A percentile compares a stretch with the other conserved stretches of the same genome.
Conservation (phyloP, 2,797 vertebrate species). For the Thamnophis elegans region DNA sequence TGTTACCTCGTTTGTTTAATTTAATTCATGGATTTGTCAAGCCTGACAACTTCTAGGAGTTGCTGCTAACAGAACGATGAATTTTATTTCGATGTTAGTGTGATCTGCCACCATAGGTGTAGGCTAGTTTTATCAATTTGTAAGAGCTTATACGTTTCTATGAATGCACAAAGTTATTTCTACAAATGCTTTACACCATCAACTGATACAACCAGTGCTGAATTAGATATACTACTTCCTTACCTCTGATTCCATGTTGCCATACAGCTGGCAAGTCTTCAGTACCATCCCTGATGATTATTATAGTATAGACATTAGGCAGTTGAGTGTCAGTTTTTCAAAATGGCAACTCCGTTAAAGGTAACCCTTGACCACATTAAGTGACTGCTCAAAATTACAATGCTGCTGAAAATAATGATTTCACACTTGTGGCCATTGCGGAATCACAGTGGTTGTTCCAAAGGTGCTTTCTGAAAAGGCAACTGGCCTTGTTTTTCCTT, state of each 20-base stretch:
- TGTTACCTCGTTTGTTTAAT: not conserved
- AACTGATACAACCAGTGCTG: not conserved
- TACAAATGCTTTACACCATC: not conserved
- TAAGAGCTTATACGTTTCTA: not conserved
- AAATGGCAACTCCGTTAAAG: not conserved
- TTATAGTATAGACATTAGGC: not conserved
- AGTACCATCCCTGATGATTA: not conserved
- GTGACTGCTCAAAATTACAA: not conserved
- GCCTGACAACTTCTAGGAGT: not conserved
- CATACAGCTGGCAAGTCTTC: not conserved
- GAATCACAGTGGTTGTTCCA: not conserved
- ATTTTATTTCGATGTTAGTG: not conserved
- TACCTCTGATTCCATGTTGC: not conserved
- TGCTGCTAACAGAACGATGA: not conserved
- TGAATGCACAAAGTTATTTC: not conserved
- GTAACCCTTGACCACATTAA: not conserved
- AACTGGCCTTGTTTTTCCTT: too few relatives aligned
- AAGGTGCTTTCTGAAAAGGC: not conserved
- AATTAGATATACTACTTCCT: not conserved
- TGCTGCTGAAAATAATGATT: not conserved
- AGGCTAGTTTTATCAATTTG: not conserved
- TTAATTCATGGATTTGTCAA: not conserved
- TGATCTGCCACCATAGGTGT: not conserved
- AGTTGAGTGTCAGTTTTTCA: not conserved
- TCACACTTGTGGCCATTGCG: not conserved